Evolutionary conservation across 2,797 vertebrate species (phyloP), one percentile per base, ranked within the genome.

Genomic region (Oreonectes daqikongensis): DNA sequence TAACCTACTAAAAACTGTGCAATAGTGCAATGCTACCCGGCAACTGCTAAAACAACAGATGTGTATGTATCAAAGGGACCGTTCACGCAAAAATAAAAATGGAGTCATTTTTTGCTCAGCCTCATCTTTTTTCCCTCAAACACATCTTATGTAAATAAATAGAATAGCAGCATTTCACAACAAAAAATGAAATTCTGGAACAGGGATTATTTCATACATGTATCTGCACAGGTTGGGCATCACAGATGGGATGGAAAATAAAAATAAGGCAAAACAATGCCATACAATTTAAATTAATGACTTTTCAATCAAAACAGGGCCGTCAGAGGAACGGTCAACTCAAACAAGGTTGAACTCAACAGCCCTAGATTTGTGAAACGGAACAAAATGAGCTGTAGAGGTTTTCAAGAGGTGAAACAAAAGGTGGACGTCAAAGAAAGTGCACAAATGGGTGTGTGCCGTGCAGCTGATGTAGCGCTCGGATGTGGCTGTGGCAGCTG

Each of bases 401-500:
- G 8, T 35, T 61, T 61, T 61, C 9, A 35, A 9, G 6, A 18
- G 15, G 32, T 35, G 26, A 61, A 60, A 70, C 59, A 69, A 77
- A 77, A 77, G 46, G 66, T 70, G 57, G 64, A 61, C 20, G 24
- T 52, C 64, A 69, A 63, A 63, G 46, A 69, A 55, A 50, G 67
- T 64, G 17, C 30, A 60, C 53, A 11, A 63, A 63, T 42, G 53
- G 50, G 26, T 20, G 59, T 60, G 14, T 18, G 64, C 40, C 28
- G 57, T 32, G 35, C 63, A 75, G 65, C 65, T 76, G 74, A 76
- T 76, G 28, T 10, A 42, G 4, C 24, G 52, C 38, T 75, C 50
- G 67, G 73, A 75, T 75, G 74, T 68, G 75, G 18, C 53, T 55
- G 42, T 53, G 35, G 59, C 75, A 77, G 75, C 75, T 77, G 75